A percentile compares a stretch with the other conserved stretches of the same genome.
Conservation (phyloP, 2,113 vertebrate genomes). For the Pyxicephalus adspersus region DNA sequence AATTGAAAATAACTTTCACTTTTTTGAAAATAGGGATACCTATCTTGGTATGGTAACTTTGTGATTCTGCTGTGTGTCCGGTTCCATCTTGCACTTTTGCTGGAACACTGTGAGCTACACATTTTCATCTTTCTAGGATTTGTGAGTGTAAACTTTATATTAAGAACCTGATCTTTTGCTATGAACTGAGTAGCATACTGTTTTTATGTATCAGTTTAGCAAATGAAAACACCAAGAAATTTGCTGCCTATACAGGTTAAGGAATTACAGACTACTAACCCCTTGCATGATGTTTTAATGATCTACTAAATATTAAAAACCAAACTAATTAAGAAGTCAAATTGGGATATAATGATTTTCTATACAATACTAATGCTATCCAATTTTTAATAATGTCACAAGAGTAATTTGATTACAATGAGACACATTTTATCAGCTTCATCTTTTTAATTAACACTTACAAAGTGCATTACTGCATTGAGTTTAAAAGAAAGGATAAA, state of each 20-base stretch:
- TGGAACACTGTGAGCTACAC: too few species aligned
- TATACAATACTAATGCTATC: conserved; percentile 53
- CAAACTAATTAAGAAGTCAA: conserved; percentile 63
- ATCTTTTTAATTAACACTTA: conserved; percentile 64
- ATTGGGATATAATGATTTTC: conserved; percentile 62
- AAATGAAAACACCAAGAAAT: conserved; percentile 4
- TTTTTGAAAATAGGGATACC: too few species aligned
- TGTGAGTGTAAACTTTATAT: too few species aligned
- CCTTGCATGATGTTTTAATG: conserved; percentile 5
- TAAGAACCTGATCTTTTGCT: too few species aligned
- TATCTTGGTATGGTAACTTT: too few species aligned
- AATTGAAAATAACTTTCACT: too few species aligned
- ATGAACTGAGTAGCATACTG: too few species aligned
- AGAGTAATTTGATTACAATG: conserved; percentile 26
- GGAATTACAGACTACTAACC: neutral
- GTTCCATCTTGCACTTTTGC: too few species aligned
- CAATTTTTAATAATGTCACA: conserved; percentile 41
- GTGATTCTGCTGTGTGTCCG: too few species aligned
- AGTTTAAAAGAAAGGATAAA: conserved; percentile 58
- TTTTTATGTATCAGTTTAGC: neutral
- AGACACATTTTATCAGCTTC: conserved; percentile 50
- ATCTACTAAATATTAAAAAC: conserved; percentile 60
- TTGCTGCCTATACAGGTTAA: neutral
- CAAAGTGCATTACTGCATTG: conserved; percentile 60
- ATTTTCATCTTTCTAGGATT: too few species aligned